Evolutionary conservation across 2,888 invertebrate genomes (phyloP).

Genomic region (Rutpela maculata): DNA sequence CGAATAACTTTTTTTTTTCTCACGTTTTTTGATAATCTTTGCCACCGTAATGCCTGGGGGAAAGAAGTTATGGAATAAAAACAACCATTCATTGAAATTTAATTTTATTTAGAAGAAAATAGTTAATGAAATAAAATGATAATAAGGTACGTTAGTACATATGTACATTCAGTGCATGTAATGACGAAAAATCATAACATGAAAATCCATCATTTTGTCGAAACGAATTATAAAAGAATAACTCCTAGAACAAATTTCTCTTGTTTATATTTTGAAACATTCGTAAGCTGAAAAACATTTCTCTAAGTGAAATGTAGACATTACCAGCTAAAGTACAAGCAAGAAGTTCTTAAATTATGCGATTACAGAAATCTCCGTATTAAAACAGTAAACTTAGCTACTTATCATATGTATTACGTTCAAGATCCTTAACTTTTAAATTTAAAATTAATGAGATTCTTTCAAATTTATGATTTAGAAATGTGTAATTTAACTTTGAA

Average conservation of each 20-base stretch:
- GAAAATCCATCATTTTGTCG: too few species aligned
- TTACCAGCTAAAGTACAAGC: background rate
- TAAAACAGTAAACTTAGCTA: conserved; percentile 23
- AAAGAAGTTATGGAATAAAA: too few species aligned
- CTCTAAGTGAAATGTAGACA: background rate
- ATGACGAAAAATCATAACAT: too few species aligned
- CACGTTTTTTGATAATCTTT: too few species aligned
- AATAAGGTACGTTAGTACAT: too few species aligned
- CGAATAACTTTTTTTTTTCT: too few species aligned
- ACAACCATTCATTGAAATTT: too few species aligned
- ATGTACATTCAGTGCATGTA: too few species aligned
- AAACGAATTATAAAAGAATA: too few species aligned
- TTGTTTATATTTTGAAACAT: background rate
- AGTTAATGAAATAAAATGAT: too few species aligned
- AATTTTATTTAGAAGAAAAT: too few species aligned
- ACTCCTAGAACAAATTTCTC: background rate
- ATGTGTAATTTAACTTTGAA: conserved; percentile 24
- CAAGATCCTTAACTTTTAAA: conserved; percentile 34
- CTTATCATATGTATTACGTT: conserved; percentile 35
- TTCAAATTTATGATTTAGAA: conserved; percentile 8
- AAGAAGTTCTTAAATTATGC: conserved; percentile 3
- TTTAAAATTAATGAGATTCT: conserved; percentile 33
- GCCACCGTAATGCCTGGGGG: too few species aligned
- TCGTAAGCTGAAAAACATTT: background rate
- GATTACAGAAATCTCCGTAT: conserved; percentile 18